A percentile compares a stretch with the other conserved stretches of the same genome.
These are phyloP conservation scores for Drosophila repletoides DNA, from an alignment of 1,140 invertebrate species.

Conservation along the genomic window DNA sequence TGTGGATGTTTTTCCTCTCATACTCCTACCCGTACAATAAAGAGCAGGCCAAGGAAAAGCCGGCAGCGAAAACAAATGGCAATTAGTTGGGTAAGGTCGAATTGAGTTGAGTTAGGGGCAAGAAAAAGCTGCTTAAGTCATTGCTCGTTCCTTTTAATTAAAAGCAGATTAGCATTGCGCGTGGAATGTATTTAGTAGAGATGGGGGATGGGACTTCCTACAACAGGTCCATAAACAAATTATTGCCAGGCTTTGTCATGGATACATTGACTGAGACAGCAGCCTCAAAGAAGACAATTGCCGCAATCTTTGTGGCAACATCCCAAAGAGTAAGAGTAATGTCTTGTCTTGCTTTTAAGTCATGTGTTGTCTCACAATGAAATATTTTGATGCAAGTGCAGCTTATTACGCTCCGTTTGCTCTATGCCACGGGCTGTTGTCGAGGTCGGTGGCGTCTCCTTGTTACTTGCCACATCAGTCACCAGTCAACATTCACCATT, in stretches of 20 bases:
- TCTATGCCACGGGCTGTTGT: slow-evolving; percentile 35
- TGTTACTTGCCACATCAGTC: slow-evolving; percentile 81
- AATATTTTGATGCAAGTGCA: slow-evolving; percentile 46
- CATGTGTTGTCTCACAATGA: slow-evolving; percentile 46
- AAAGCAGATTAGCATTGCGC: slow-evolving; percentile 77
- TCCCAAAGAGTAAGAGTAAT: too few species aligned
- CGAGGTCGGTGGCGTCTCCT: slow-evolving; percentile 21
- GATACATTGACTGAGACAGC: slow-evolving; percentile 69
- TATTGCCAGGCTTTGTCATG: slow-evolving; percentile 48
- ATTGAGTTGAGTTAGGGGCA: not conserved
- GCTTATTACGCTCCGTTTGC: slow-evolving; percentile 31
- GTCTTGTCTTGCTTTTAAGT: slow-evolving; percentile 37
- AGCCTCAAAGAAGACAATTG: slow-evolving; percentile 60
- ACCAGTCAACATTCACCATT: too few species aligned
- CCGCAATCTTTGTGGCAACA: slow-evolving; percentile 17
- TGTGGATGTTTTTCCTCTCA: slow-evolving; percentile 1
- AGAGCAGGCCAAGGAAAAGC: slow-evolving; percentile 17
- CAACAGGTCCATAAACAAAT: slow-evolving; percentile 43
- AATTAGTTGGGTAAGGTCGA: slow-evolving; percentile 11
- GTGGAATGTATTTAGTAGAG: slow-evolving; percentile 51
- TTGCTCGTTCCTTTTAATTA: slow-evolving; percentile 69
- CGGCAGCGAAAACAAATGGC: slow-evolving; percentile 35
- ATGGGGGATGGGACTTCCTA: not conserved
- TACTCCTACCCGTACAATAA: slow-evolving; percentile 25
- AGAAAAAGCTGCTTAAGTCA: slow-evolving; percentile 64